phyloP scores from a whole-genome alignment of 2,888 invertebrate species.

The Phyto melanocephala region DNA sequence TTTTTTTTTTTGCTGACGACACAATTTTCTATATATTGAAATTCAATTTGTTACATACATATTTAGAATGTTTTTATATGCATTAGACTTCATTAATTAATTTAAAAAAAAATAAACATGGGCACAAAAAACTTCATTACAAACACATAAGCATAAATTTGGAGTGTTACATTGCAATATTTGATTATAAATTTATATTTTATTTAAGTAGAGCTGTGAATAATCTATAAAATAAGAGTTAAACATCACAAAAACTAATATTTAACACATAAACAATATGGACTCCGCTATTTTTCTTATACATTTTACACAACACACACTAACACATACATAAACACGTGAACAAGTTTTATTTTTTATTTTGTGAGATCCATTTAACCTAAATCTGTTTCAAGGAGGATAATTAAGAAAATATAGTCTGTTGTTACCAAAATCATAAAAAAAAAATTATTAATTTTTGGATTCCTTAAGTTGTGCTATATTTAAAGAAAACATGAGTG shows the following conservation, averaged over 20 bases:
- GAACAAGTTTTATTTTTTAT: slow-evolving; percentile 42
- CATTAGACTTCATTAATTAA: neutral
- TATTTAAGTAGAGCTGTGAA: slow-evolving; percentile 6
- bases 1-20: too few relatives aligned
- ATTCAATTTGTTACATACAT: neutral
- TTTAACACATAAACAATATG: neutral
- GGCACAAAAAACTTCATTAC: neutral
- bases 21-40: neutral
- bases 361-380: too few relatives aligned
- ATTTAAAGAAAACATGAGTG: neutral
- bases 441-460: neutral
- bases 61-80: neutral
- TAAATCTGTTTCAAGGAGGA: neutral
- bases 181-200: slow-evolving; percentile 8
- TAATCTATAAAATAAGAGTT: neutral
- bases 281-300: slow-evolving; percentile 16
- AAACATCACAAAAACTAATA: neutral
- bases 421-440: neutral
- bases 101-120: neutral
- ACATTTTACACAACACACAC: slow-evolving; percentile 13
- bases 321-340: slow-evolving; percentile 23
- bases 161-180: slow-evolving; percentile 20
- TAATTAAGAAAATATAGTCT: neutral
- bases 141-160: neutral
- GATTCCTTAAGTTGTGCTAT: neutral